Base-by-base conservation (phyloP, 2,113 vertebrate genomes). In the Gallinago media region DNA sequence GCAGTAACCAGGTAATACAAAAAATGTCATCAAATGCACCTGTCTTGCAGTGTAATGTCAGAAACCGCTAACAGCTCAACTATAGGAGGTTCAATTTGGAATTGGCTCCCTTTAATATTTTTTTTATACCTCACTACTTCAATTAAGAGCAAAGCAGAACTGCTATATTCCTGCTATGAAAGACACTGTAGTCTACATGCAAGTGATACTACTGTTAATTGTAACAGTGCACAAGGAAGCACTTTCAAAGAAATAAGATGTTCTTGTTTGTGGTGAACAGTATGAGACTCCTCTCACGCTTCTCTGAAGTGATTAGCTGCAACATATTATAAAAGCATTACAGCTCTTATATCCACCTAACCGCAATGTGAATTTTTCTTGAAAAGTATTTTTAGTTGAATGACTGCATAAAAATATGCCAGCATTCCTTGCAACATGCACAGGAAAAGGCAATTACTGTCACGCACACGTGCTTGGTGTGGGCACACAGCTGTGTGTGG, bases 381-480 rank as follows among this genome's bases (percentile, higher is more conserved):
- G 20, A 31, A 8, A 72, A 89, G 55, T 59, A 38, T n/a, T 73
- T 77, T 74, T 11, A 70, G 74, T 26, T 58, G n/a, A 40, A 52
- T 20, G 61, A 59, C 21, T 82, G 40, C 23, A 58, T 67, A 40
- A 47, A 61, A 82, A 78, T 59, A 47, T 8, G 61, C 44, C 32
- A 47, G n/a, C 32, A 74, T 40, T 84, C 26, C 84, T 46, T 59
- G 66, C 58, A 81, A 46, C 40, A 18, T 27, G 22, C 25, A 21
- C 10, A 38, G 54, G 70, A 27, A 42, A 72, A 63, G 42, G 26
- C 31, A 36, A 5, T 13, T 44, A 27, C 23, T 40, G 27, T 17
- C 66, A 89, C 0, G 1, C 29, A 22, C 1, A 22, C 1, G 4
- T 1, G 2, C 42, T 26, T 58, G 34, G 26, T 32, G 18, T 5